Base-by-base conservation (phyloP, 2,888 invertebrate genomes). In the Rhabditophanes sp. region DNA sequence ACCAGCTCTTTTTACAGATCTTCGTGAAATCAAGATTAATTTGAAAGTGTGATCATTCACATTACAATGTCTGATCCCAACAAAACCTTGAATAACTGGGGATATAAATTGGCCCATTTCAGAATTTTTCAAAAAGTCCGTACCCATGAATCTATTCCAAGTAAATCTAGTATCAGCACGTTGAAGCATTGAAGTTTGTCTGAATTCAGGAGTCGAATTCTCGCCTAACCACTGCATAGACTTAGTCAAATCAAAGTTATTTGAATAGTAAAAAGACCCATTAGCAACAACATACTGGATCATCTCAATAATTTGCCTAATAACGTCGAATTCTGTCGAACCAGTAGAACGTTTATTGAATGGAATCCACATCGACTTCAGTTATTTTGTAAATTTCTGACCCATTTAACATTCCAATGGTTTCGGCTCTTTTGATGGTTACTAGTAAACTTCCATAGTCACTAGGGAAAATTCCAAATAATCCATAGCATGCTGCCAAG, bases 191-290 rank as follows among this genome's bases (percentile, higher is more conserved):
- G 54, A 51, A 33, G 55, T 36, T 30, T 56, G 56, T 16, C n/a
- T n/a, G 41, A 57, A 62, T 7, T 44, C 35, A 6, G 58, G 55
- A n/a, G 49, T 48, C 4, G 52, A 44, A 35, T 62, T 58, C 32
- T 65, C 79, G 45, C 49, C 42, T 6, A 60, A 71, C 44, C 85
- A 72, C 67, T 96, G 90, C 65, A 85, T 73, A 1, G 82, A 76
- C 67, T 88, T 87, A 16, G 84, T 83, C 35, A 96, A 68, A 69
- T 96, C 93, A 63, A 83, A 84, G 1, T 81, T 79, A 56, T 84
- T 82, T 11, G 87, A 88, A 70, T 83, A 93, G 69, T 88, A 96
- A 53, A 82, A 81, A 55, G 78, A 76, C 1, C 84, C 82, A 1
- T 81, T 80, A 23, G 77, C 75, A 33, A 96, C 70, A 1, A 82